A percentile compares a stretch with the other conserved stretches of the same genome.
These are phyloP conservation scores for Trissolcus japonicus DNA, from an alignment of 2,888 invertebrate species.

Conservation along the genomic window DNA sequence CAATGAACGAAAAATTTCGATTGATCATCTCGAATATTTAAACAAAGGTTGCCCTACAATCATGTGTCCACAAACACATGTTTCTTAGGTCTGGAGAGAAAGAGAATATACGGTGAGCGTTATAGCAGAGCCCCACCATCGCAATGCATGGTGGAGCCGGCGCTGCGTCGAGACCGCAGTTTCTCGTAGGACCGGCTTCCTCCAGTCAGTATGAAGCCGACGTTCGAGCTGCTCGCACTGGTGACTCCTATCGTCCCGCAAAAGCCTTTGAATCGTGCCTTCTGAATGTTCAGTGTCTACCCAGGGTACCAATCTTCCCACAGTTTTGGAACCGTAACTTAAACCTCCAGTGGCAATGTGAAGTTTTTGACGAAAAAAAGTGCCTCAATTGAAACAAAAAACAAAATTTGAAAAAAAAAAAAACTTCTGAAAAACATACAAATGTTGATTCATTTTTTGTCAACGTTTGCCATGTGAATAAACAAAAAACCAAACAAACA, in stretches of 20 bases:
- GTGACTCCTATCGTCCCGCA: slow-evolving; percentile 57
- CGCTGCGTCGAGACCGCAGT: slow-evolving; percentile 59
- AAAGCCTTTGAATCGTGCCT: slow-evolving; percentile 35
- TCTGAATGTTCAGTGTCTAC: slow-evolving; percentile 1
- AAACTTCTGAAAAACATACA: too few species aligned
- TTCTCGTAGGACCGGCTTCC: slow-evolving; percentile 68
- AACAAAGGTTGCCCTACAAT: background rate
- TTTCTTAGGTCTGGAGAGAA: slow-evolving; percentile 31
- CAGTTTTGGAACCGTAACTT: too few species aligned
- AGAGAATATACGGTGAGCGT: slow-evolving; percentile 52
- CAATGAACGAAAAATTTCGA: background rate
- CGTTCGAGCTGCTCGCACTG: slow-evolving; percentile 69
- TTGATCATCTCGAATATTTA: background rate
- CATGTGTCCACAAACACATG: slow-evolving; percentile 27
- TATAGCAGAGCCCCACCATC: slow-evolving; percentile 56
- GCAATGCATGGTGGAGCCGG: slow-evolving; percentile 54
- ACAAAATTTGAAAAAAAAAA: too few species aligned
- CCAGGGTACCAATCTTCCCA: background rate
- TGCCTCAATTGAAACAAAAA: slow-evolving; percentile 9
- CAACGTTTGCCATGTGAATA: background rate
- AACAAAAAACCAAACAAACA: too few species aligned
- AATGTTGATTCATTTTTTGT: background rate
- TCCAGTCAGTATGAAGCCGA: slow-evolving; percentile 74
- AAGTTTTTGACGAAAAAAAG: slow-evolving; percentile 24
- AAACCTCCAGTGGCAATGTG: slow-evolving; percentile 27